Evolutionary conservation across 64 coral and sea anemone species (phyloP).

Genomic region (Porites australiensis): DNA sequence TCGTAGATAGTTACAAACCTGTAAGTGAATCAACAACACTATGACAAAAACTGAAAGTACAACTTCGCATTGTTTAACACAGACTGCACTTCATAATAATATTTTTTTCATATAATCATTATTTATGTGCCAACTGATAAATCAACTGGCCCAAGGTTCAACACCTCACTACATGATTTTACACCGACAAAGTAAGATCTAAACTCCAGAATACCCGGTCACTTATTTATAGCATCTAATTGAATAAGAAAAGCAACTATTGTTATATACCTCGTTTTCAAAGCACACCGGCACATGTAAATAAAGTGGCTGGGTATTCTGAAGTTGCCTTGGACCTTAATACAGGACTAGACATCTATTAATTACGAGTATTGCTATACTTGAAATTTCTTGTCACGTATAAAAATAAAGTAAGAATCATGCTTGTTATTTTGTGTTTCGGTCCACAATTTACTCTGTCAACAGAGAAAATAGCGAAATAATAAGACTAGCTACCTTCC

Average conservation of each 20-base stretch:
- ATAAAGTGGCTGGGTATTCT: too few relatives aligned
- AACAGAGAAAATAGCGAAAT: background rate
- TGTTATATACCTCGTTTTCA: too few relatives aligned
- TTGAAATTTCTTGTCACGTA: too few relatives aligned
- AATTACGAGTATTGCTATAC: background rate
- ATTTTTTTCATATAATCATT: background rate
- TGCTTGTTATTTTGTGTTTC: background rate
- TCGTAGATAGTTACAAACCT: slow-evolving; percentile 61
- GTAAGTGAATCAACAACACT: slow-evolving; percentile 46
- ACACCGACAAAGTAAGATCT: background rate
- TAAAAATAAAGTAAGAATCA: background rate
- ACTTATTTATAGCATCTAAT: background rate
- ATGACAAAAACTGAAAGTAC: background rate
- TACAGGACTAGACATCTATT: too few relatives aligned
- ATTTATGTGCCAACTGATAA: background rate
- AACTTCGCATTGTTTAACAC: background rate
- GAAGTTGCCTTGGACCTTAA: too few relatives aligned
- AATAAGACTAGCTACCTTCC: slow-evolving; percentile 11
- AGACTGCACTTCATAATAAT: background rate
- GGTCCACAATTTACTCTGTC: background rate
- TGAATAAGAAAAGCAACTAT: too few relatives aligned
- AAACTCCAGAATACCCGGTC: background rate
- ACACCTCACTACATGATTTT: background rate
- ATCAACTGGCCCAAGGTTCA: background rate
- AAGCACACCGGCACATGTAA: too few relatives aligned